A percentile compares a stretch with the other conserved stretches of the same genome.
Evolutionary conservation across 30 jellyfish, hydroid and myxozoan species (phyloP).

Genomic region (Phacellophora camtschatica): DNA sequence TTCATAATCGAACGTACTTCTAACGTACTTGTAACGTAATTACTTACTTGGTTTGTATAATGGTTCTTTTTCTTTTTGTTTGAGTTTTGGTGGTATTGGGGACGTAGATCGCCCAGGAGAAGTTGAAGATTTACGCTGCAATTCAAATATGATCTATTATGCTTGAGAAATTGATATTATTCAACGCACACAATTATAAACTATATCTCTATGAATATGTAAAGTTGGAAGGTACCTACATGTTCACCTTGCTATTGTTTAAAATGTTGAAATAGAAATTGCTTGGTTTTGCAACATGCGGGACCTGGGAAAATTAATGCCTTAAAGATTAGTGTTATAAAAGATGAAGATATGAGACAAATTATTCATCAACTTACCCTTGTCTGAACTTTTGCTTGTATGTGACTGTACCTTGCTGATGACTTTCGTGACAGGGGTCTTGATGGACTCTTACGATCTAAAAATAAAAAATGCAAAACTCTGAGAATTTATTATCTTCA

Average conservation of each 20-base stretch:
- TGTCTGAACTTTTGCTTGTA: conserved; percentile 96
- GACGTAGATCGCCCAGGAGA: conserved; percentile 61
- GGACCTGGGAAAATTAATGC: too few relatives aligned
- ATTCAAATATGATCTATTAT: too few relatives aligned
- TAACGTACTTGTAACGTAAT: neutral
- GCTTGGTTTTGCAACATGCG: too few relatives aligned
- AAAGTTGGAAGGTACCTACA: too few relatives aligned
- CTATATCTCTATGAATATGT: too few relatives aligned
- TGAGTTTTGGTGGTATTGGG: conserved; percentile 19
- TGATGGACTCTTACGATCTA: conserved; percentile 35
- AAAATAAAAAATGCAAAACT: too few relatives aligned
- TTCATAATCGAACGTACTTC: neutral
- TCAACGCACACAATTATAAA: too few relatives aligned
- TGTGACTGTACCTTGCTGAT: conserved; percentile 84
- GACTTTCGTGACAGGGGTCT: conserved; percentile 41
- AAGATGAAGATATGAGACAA: neutral
- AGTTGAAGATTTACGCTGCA: conserved; percentile 41
- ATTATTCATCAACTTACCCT: conserved; percentile 27
- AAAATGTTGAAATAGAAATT: too few relatives aligned
- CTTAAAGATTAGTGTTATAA: too few relatives aligned
- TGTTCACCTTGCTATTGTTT: too few relatives aligned
- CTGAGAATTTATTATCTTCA: too few relatives aligned
- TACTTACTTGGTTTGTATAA: conserved; percentile 52
- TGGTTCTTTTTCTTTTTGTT: conserved; percentile 28
- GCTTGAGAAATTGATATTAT: too few relatives aligned